Evolutionary conservation across 2,888 invertebrate species (phyloP), one percentile per base, ranked within the genome.

Genomic region (Pinctada fucata): DNA sequence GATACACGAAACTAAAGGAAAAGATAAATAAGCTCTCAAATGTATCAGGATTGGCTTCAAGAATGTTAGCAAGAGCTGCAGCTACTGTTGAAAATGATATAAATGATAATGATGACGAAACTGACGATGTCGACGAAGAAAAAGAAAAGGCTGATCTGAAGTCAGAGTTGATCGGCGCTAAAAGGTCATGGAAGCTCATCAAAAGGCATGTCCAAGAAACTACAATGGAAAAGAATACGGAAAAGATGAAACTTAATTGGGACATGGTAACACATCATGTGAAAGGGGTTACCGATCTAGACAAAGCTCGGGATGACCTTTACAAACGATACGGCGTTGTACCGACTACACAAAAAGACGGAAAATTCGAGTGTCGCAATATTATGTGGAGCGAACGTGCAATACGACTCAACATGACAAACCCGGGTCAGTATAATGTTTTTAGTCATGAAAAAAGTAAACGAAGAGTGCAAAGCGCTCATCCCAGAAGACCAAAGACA

Each of bases 261-360:
- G 79, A 83, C 66, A 84, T 88, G 84, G 72, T 89, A 10, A 78
- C 84, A n/a, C 88, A 89, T 67, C 87, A 88, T 1, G 71, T 88
- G n/a, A 83, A 83, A 64, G 86, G 85, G 16, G 82, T 88, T 79
- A 79, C 86, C 4, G 86, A 88, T 78, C 68, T 84, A 68, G 87
- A 89, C 10, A 80, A 81, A 52, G 82, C 87, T 6, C 82, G 89
- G 47, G 76, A 82, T 73, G 90, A 90, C 71, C 79, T 90, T 64
- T 90, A 90, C 78, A 82, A 87, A 72, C 70, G 89, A 31, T 90
- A 90, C 71, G 90, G 90, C 3, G 79, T 90, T 16, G 75, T 89
- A 8, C 89, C 89, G 3, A 84, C 80, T 1, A 68, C 83, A 1
- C 76, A 79, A 48, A 81, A 80, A 2, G 87, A 90, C 47, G 89